Evolutionary conservation across 2,888 invertebrate genomes (phyloP).

Genomic region (Eueremaeus valkanovi): DNA sequence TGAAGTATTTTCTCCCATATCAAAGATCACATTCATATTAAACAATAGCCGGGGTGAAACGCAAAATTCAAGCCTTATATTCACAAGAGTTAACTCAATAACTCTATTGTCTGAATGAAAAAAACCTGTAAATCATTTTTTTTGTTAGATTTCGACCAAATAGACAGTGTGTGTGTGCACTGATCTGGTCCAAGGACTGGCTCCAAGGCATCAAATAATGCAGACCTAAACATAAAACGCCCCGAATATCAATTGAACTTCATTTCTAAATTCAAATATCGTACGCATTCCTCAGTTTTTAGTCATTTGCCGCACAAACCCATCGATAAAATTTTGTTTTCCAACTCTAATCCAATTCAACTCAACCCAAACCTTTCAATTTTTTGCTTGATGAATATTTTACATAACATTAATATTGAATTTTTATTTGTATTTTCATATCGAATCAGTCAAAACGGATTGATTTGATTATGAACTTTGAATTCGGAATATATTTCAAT

Average conservation of each 20-base stretch:
- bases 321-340: no score
- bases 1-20: neutral
- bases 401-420: no score
- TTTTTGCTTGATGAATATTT: no score
- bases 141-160: neutral
- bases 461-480: no score
- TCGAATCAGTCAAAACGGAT: no score
- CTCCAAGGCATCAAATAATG: neutral
- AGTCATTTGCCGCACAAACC: no score
- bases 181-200: constrained; percentile 14
- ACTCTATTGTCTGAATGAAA: constrained; percentile 9
- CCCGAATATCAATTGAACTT: neutral
- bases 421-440: no score
- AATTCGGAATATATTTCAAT: no score
- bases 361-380: no score
- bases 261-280: constrained; percentile 9
- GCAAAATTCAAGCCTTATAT: neutral
- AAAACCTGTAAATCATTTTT: neutral
- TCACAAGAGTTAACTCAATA: neutral
- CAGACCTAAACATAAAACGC: constrained; percentile 17
- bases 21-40: neutral
- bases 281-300: constrained; percentile 4
- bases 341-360: no score
- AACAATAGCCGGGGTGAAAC: neutral
- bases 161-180: neutral